phyloP scores from a whole-genome alignment of 2,797 vertebrate species.

The Ceryle rudis region DNA sequence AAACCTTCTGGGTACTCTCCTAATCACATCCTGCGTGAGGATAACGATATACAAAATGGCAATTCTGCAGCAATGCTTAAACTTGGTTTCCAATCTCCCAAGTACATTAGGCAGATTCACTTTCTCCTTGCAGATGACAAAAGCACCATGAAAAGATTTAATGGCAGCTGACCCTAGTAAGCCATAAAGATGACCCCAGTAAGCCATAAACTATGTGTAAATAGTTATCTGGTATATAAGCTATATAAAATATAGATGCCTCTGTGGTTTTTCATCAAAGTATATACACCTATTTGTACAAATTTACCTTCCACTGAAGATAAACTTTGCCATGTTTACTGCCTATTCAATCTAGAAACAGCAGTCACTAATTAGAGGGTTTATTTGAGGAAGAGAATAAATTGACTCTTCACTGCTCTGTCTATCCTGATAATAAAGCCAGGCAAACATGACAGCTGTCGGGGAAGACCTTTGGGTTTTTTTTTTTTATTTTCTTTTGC shows the following conservation, averaged over 20 bases:
- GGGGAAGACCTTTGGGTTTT: fast-evolving
- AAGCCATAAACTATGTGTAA: background rate
- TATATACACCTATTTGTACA: background rate
- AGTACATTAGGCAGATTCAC: background rate
- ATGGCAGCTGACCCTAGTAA: background rate
- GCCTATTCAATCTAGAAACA: background rate
- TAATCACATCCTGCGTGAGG: background rate
- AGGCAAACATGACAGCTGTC: background rate
- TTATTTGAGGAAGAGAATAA: background rate
- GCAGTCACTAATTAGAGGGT: background rate
- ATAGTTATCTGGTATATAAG: background rate
- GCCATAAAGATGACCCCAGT: fast-evolving
- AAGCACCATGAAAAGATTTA: background rate
- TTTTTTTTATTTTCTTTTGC: background rate
- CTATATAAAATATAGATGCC: background rate
- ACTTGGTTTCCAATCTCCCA: background rate
- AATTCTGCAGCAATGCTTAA: background rate
- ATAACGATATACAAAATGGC: background rate
- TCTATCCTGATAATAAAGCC: background rate
- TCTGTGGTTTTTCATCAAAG: background rate
- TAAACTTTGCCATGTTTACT: background rate
- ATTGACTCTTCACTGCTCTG: background rate
- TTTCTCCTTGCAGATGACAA: background rate
- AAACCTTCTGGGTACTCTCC: background rate
- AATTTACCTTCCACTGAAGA: background rate